Base-by-base conservation (phyloP, 2,797 vertebrate species). In the Gastrophryne carolinensis region DNA sequence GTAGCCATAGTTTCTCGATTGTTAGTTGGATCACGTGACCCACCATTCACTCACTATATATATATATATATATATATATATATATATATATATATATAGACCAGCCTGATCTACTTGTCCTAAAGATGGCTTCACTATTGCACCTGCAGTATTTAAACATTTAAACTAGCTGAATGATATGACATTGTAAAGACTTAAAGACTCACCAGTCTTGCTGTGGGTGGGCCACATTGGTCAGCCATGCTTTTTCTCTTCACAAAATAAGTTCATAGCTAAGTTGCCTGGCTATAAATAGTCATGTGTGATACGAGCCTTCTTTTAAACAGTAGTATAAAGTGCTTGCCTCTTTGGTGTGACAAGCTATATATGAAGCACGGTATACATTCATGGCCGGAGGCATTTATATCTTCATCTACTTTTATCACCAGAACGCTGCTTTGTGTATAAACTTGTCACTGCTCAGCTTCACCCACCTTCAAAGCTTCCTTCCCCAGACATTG, bases 401-500 rank as follows among this genome's bases (percentile, higher is more conserved):
- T 61, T 26, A 39, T 47, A 19, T 60, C 47, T 30, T 19, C 24
- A 37, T 29, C 37, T 24, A n/a, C 60, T 37, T 63, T 71, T 71
- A 57, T 77, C 75, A 47, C 11, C 23, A 11, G 12, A 8, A 34
- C 5, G 5, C 37, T 37, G 37, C n/a, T 10, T 23, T 58, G 58
- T 71, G 30, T 71, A 79, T 1, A 61, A 68, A 82, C 74, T 76
- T 63, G 57, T 63, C 69, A 72, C 41, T 50, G 30, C 11, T 15
- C 17, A 15, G 57, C 30, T 60, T 0, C 0, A 0, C 0, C 80
- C 5, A 77, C 74, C 32, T 76, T 70, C 58, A 63, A 35, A 66
- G 75, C 79, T 77, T 83, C 80, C 72, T 83, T 86, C 85, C 84
- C 83, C 78, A 86, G 80, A 82, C 85, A 65, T 82, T 86, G 84